Evolutionary conservation across 2,888 invertebrate species (phyloP).

Genomic region (Agrochola lychnidis): DNA sequence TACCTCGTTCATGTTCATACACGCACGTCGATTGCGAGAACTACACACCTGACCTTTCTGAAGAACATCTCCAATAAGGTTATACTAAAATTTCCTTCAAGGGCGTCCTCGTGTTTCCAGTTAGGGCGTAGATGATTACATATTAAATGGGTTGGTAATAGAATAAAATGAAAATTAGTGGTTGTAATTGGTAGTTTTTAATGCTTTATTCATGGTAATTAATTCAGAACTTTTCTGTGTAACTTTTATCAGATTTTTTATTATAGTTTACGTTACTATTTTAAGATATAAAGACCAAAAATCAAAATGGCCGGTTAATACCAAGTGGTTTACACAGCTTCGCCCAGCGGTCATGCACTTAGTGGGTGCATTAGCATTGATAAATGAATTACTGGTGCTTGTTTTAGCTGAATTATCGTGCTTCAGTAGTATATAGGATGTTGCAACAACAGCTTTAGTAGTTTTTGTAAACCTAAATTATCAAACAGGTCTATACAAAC

Average conservation of each 20-base stretch:
- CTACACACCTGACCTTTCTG: no score
- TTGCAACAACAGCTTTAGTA: background rate
- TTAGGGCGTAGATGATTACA: constrained; percentile 5
- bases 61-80: no score
- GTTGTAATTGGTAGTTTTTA: background rate
- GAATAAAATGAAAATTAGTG: background rate
- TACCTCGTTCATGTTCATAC: no score
- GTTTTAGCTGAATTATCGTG: constrained; percentile 4
- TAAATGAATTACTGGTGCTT: constrained; percentile 51
- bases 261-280: background rate
- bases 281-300: background rate
- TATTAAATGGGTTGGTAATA: background rate
- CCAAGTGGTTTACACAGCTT: constrained; percentile 16
- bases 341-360: constrained; percentile 47
- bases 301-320: constrained; percentile 30
- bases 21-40: no score
- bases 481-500: background rate
- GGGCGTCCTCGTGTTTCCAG: no score
- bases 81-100: no score
- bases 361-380: constrained; percentile 48
- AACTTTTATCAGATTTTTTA: background rate
- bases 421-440: background rate
- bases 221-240: background rate
- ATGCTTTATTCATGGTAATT: background rate
- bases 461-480: background rate